Percentiles rank a stretch among this genome's conserved stretches.
Evolutionary conservation across 2,797 vertebrate species (phyloP).

Genomic region (Ataeniobius toweri): DNA sequence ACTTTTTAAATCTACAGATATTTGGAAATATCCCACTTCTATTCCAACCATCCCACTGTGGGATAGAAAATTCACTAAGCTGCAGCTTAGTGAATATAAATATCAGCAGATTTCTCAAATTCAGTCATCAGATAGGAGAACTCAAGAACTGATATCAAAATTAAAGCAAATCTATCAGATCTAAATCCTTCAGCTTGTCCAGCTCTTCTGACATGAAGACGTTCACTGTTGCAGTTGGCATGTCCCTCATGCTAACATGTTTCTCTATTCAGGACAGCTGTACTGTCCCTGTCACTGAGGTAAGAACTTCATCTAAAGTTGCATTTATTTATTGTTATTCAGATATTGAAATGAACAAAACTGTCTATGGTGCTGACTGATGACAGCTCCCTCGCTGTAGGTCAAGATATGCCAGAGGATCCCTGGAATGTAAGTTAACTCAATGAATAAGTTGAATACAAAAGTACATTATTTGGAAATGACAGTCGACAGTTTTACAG

Average conservation of each 20-base stretch:
- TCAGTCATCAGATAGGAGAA: not conserved
- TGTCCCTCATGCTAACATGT: constrained; percentile 3
- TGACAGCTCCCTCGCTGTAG: not conserved
- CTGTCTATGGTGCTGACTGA: not conserved
- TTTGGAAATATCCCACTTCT: not conserved
- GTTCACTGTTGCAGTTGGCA: not conserved
- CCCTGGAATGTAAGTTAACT: not conserved
- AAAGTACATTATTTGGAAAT: not conserved
- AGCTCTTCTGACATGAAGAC: not conserved
- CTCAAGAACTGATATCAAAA: not conserved
- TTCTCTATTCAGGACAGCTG: constrained; percentile 49
- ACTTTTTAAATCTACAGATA: not conserved
- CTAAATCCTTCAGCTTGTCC: not conserved
- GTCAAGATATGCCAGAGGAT: fast-evolving
- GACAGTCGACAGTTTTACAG: not conserved
- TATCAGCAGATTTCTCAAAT: not conserved
- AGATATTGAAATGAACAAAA: not conserved
- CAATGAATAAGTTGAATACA: too few relatives aligned
- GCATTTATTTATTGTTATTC: not conserved
- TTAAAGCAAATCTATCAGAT: not conserved
- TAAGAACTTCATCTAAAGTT: constrained; percentile 1
- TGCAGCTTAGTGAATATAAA: not conserved
- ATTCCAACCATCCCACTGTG: not conserved
- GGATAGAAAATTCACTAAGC: not conserved
- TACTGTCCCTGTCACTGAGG: constrained; percentile 23